These are phyloP conservation scores for Adrianichthys oophorus DNA, from an alignment of 2,797 vertebrate genomes.

Conservation along the genomic window DNA sequence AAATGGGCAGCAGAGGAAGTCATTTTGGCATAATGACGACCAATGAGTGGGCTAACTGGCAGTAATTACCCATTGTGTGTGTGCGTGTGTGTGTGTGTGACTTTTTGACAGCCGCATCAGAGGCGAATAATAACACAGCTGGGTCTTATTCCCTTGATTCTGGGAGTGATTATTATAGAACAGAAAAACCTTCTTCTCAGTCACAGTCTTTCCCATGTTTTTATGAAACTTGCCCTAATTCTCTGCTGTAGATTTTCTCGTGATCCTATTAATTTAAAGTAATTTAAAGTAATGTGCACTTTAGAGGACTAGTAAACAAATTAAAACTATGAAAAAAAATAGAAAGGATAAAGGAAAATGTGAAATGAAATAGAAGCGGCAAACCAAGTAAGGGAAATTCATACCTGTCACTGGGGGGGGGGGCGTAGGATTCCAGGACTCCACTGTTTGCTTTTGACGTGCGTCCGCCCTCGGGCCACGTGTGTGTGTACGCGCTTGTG, in stretches of 20 bases:
- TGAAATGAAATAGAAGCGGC: constrained; percentile 27
- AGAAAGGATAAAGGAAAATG: constrained; percentile 28
- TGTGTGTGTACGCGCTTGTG: constrained; percentile 24
- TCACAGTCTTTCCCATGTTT: constrained; percentile 11
- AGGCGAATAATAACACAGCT: constrained; percentile 77
- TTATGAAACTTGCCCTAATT: constrained; percentile 13
- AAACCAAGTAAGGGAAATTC: constrained; percentile 26
- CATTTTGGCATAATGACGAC: constrained; percentile 68
- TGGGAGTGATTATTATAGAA: constrained; percentile 59
- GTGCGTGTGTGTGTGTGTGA: constrained; percentile 44
- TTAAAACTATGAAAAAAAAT: not conserved
- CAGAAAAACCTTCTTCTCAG: constrained; percentile 46
- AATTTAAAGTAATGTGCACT: no score
- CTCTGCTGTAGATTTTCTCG: constrained; percentile 1
- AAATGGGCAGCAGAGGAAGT: constrained; percentile 72
- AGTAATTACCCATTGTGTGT: constrained; percentile 67
- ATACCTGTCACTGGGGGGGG: constrained; percentile 27
- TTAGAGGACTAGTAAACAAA: no score
- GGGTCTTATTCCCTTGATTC: constrained; percentile 51
- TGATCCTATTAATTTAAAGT: no score
- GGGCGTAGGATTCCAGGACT: constrained; percentile 72
- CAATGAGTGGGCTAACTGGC: constrained; percentile 69
- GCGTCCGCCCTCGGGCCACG: constrained; percentile 29
- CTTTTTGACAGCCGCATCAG: constrained; percentile 58
- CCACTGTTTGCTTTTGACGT: constrained; percentile 59